Percentiles rank a stretch among this genome's conserved stretches.
These are phyloP conservation scores for Galaxias olidus DNA, from an alignment of 2,797 vertebrate genomes.

Conservation along the genomic window DNA sequence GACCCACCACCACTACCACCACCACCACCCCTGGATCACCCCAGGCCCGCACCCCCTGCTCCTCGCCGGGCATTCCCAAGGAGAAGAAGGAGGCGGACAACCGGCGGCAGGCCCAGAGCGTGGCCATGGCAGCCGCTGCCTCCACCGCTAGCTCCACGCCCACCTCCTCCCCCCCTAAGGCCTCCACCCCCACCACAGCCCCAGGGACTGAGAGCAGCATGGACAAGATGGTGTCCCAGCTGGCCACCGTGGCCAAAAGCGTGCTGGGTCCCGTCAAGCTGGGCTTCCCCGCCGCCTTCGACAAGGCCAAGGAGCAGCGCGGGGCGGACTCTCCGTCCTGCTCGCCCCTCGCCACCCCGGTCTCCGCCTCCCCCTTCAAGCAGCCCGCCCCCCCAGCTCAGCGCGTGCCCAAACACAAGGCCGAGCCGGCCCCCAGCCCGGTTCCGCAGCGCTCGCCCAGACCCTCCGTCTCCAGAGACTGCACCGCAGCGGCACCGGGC, in stretches of 20 bases:
- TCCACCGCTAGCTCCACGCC: constrained; percentile 24
- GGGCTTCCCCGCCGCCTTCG: constrained; percentile 41
- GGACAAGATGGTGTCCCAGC: constrained; percentile 68
- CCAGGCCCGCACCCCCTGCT: constrained; percentile 55
- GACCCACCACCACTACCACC: constrained; percentile 30
- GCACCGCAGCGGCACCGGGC: constrained; percentile 19
- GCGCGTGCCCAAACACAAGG: constrained; percentile 55
- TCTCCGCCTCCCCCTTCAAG: constrained; percentile 40
- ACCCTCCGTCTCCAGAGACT: constrained; percentile 58
- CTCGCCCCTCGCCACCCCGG: constrained; percentile 16
- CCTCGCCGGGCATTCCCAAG: constrained; percentile 70
- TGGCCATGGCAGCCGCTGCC: constrained; percentile 44
- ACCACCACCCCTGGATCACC: constrained; percentile 13
- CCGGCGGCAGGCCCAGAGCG: constrained; percentile 51
- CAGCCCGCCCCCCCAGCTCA: constrained; percentile 26
- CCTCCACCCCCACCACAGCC: constrained; percentile 23
- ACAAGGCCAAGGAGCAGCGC: constrained; percentile 60
- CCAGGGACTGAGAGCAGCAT: constrained; percentile 50
- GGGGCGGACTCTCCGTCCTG: constrained; percentile 33
- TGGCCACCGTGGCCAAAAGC: constrained; percentile 73
- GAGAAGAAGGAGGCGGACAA: constrained; percentile 73
- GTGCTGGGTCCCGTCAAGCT: constrained; percentile 80
- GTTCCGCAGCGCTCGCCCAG: constrained; percentile 56
- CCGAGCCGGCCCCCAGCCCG: constrained; percentile 40
- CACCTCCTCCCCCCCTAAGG: constrained; percentile 28